Evolutionary conservation across 2,888 invertebrate species (phyloP).

Genomic region (Petrophora chlorosata): DNA sequence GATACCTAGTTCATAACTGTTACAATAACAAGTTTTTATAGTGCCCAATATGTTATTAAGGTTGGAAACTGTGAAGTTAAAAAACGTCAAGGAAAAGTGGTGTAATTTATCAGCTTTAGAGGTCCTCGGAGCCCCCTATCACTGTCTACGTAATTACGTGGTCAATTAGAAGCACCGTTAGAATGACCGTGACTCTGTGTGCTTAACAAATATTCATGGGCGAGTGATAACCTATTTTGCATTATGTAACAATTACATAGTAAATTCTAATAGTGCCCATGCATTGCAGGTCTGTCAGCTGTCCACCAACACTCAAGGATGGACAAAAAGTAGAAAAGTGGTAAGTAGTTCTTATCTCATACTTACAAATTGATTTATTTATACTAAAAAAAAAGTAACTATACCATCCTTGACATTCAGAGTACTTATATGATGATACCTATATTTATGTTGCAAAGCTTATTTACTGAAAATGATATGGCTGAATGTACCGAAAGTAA

Average conservation of each 20-base stretch:
- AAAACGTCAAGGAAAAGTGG: slow-evolving; percentile 50
- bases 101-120: slow-evolving; percentile 60
- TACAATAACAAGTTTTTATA: slow-evolving; percentile 41
- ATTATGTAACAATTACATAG: slow-evolving; percentile 80
- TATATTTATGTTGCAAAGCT: no score
- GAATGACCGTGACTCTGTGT: slow-evolving; percentile 7
- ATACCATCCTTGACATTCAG: slow-evolving; percentile 23
- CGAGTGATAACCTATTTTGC: slow-evolving; percentile 76
- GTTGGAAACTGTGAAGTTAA: slow-evolving; percentile 45
- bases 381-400: not conserved
- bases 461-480: no score
- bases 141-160: slow-evolving; percentile 44
- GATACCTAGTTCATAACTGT: slow-evolving; percentile 35
- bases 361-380: slow-evolving; percentile 2
- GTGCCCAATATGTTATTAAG: slow-evolving; percentile 50
- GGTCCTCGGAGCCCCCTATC: slow-evolving; percentile 37
- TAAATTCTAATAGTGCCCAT: slow-evolving; percentile 70
- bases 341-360: slow-evolving; percentile 81
- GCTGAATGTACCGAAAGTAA: no score
- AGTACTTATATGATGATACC: no score
- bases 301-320: slow-evolving; percentile 89
- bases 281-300: slow-evolving; percentile 88
- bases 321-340: slow-evolving; percentile 90
- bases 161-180: slow-evolving; percentile 30
- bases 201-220: slow-evolving; percentile 44